Percentiles rank a stretch among this genome's conserved stretches.
Evolutionary conservation across 2,888 invertebrate species (phyloP).

Genomic region (Pandemis corylana): DNA sequence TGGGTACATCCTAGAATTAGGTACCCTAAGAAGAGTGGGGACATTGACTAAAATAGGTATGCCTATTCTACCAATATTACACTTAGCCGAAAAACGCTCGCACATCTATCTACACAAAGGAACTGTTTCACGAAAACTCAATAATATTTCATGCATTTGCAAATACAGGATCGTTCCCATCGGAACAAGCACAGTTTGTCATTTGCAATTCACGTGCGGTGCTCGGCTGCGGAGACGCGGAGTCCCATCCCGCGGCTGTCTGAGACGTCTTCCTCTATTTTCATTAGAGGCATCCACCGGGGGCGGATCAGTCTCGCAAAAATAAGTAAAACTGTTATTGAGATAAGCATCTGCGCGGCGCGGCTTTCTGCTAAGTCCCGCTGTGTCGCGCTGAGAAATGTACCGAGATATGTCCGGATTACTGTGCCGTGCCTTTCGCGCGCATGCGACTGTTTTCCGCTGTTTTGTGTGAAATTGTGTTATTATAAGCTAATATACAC

Average conservation of each 20-base stretch:
- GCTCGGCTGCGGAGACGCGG: constrained; percentile 44
- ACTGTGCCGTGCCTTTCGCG: constrained; percentile 66
- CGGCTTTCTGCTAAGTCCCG: constrained; percentile 83
- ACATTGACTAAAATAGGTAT: background rate
- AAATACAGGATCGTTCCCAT: constrained; percentile 37
- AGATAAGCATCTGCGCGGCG: constrained; percentile 83
- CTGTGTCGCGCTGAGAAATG: constrained; percentile 82
- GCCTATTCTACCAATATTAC: background rate
- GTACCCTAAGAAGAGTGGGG: too few species aligned
- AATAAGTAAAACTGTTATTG: constrained; percentile 86
- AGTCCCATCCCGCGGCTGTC: constrained; percentile 47
- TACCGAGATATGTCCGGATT: constrained; percentile 83
- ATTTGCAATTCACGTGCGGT: constrained; percentile 48
- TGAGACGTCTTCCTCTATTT: constrained; percentile 70
- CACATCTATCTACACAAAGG: constrained; percentile 1
- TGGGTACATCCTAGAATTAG: too few species aligned
- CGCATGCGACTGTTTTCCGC: constrained; percentile 73
- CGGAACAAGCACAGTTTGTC: constrained; percentile 46
- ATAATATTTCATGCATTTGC: constrained; percentile 40
- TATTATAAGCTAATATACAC: constrained; percentile 18
- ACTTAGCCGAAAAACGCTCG: constrained; percentile 18
- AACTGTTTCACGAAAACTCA: constrained; percentile 20
- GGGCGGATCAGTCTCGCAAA: constrained; percentile 82
- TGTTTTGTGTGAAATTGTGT: constrained; percentile 63
- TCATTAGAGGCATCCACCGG: constrained; percentile 78